phyloP scores from a whole-genome alignment of 2,888 invertebrate species.

The Eilema griseolum region DNA sequence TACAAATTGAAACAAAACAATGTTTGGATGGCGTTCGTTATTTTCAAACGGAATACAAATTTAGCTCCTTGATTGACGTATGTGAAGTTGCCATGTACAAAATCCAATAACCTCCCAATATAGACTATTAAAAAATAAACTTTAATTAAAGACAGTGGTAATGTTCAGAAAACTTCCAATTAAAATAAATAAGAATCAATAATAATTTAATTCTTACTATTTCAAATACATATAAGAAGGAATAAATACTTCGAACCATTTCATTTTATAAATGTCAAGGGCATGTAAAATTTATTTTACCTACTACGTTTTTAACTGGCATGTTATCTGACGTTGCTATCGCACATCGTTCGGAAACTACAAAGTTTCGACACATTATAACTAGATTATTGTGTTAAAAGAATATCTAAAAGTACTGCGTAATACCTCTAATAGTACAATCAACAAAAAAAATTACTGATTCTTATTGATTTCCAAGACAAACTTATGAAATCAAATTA shows the following conservation, averaged over 20 bases:
- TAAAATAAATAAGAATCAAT: not conserved
- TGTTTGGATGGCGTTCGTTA: conserved; percentile 47
- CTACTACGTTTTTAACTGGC: not conserved
- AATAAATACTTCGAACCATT: not conserved
- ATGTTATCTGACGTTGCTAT: not conserved
- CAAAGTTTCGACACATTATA: not conserved
- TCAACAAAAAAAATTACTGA: not conserved
- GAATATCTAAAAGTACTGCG: not conserved
- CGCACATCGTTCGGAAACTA: not conserved
- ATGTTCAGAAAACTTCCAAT: not conserved
- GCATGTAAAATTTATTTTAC: not conserved
- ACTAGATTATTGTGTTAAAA: not conserved
- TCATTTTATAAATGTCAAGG: not conserved
- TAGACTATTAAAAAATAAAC: not conserved
- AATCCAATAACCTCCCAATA: conserved; percentile 8
- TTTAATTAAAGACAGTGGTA: not conserved
- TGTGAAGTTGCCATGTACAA: conserved; percentile 34
- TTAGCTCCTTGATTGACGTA: conserved; percentile 29
- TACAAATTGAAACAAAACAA: conserved; percentile 43
- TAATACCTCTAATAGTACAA: too few relatives aligned
- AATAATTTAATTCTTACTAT: not conserved
- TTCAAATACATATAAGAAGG: not conserved
- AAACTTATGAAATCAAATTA: not conserved
- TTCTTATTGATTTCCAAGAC: not conserved
- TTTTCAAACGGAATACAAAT: conserved; percentile 46